phyloP scores from a whole-genome alignment of 2,113 vertebrate species.

The Pundamilia nyererei region DNA sequence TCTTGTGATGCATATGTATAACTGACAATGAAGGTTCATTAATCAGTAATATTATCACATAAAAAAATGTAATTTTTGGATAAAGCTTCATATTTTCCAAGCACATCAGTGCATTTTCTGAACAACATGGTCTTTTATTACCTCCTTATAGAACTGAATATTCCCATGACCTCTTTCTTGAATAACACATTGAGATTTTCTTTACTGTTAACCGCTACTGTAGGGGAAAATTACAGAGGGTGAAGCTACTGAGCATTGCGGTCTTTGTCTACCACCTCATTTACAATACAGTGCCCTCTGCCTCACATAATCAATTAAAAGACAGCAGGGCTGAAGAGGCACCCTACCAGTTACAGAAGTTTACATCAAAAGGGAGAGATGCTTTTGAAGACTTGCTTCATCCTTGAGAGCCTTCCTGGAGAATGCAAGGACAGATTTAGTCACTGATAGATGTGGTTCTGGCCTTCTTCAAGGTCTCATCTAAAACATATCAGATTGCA shows the following conservation, averaged over 20 bases:
- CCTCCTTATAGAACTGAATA: background rate
- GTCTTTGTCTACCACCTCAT: slow-evolving; percentile 70
- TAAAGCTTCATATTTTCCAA: background rate
- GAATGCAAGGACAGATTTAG: slow-evolving; percentile 69
- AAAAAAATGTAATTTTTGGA: background rate
- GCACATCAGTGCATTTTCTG: background rate
- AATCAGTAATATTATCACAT: background rate
- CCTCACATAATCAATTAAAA: slow-evolving; percentile 76
- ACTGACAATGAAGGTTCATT: background rate
- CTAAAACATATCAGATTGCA: slow-evolving; percentile 60
- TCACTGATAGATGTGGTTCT: slow-evolving; percentile 73
- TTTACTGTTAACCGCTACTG: slow-evolving; percentile 24
- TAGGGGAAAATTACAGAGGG: slow-evolving; percentile 37
- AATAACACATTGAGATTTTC: slow-evolving; percentile 22
- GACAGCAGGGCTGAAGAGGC: slow-evolving; percentile 48
- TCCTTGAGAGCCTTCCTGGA: slow-evolving; percentile 64
- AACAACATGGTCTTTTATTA: background rate
- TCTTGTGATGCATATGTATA: background rate
- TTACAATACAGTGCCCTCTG: slow-evolving; percentile 65
- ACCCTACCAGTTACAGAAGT: slow-evolving; percentile 64
- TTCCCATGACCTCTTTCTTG: slow-evolving; percentile 41
- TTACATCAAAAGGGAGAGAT: slow-evolving; percentile 72
- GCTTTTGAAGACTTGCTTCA: slow-evolving; percentile 73
- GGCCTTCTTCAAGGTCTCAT: slow-evolving; percentile 63
- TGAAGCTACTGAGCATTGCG: slow-evolving; percentile 41